Percentiles rank a stretch among this genome's conserved stretches.
These are phyloP conservation scores for Naso thynnoides DNA, from an alignment of 2,797 vertebrate genomes.

Conservation along the genomic window DNA sequence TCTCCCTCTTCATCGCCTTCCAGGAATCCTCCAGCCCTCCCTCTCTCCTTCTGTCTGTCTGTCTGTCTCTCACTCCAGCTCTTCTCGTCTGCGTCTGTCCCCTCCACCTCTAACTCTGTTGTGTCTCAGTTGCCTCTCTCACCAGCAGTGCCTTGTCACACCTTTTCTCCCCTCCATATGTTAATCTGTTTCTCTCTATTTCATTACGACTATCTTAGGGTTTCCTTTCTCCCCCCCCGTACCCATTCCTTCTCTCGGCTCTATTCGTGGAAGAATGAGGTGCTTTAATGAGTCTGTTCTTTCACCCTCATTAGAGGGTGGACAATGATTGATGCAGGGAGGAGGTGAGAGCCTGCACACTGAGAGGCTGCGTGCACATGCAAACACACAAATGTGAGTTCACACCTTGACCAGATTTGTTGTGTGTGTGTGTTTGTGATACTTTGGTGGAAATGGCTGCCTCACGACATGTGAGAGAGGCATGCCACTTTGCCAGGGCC, in stretches of 20 bases:
- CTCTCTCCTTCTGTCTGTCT: conserved; percentile 17
- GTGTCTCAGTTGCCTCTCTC: conserved; percentile 21
- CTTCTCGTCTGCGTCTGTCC: conserved; percentile 30
- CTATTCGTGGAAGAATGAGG: conserved; percentile 60
- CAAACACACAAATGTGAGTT: conserved; percentile 31
- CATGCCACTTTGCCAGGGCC: conserved; percentile 47
- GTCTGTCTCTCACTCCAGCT: conserved; percentile 31
- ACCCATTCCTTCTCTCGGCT: conserved; percentile 44
- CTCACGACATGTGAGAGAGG: conserved; percentile 50
- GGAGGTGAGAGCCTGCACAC: conserved; percentile 40
- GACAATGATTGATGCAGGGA: conserved; percentile 75
- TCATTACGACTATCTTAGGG: conserved; percentile 57
- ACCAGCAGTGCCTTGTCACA: conserved; percentile 35
- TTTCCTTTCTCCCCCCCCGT: conserved; percentile 40
- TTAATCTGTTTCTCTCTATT: conserved; percentile 62
- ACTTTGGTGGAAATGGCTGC: conserved; percentile 31
- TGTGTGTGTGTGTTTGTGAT: conserved; percentile 21
- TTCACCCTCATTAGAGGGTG: conserved; percentile 73
- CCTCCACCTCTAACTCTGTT: conserved; percentile 42
- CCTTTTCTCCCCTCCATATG: conserved; percentile 43
- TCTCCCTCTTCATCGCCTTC: conserved; percentile 27
- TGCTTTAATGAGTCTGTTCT: conserved; percentile 75
- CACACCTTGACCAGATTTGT: conserved; percentile 30
- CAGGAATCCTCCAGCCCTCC: conserved; percentile 55
- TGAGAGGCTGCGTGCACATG: conserved; percentile 31